These are phyloP conservation scores for Cantharis rufa DNA, from an alignment of 2,888 invertebrate species.

Conservation along the genomic window DNA sequence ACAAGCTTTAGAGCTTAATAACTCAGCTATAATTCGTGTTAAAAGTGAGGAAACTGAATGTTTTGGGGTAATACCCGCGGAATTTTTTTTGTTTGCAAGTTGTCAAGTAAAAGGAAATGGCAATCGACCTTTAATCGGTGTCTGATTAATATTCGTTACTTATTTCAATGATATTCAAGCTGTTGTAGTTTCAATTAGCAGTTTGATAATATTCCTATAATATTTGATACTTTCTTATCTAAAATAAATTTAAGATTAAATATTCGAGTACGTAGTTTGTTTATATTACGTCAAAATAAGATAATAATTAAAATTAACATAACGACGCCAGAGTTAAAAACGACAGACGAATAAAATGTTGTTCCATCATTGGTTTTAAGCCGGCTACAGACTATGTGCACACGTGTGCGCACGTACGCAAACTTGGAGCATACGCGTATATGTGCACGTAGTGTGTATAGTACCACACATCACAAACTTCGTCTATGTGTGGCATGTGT, in stretches of 20 bases:
- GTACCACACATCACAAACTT: too few relatives aligned
- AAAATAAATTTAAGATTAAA: not conserved
- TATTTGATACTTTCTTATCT: not conserved
- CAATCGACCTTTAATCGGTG: not conserved
- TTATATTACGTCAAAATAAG: not conserved
- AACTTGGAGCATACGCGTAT: too few relatives aligned
- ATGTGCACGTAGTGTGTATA: too few relatives aligned
- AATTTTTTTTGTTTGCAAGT: not conserved
- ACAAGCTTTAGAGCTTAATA: not conserved
- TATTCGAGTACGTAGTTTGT: not conserved
- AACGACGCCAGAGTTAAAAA: not conserved
- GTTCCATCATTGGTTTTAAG: too few relatives aligned
- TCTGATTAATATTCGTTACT: not conserved
- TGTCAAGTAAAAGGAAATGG: not conserved
- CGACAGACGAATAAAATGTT: too few relatives aligned
- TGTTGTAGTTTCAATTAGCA: not conserved
- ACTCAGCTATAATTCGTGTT: too few relatives aligned
- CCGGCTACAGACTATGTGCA: too few relatives aligned
- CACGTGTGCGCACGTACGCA: too few relatives aligned
- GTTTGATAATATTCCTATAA: not conserved
- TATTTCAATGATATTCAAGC: not conserved
- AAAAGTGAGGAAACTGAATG: not conserved
- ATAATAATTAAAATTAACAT: not conserved
- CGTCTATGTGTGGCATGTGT: too few relatives aligned
- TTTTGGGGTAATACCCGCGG: not conserved